Evolutionary conservation across 2,113 vertebrate genomes (phyloP).

Genomic region (Petrocephalus microphthalmus): DNA sequence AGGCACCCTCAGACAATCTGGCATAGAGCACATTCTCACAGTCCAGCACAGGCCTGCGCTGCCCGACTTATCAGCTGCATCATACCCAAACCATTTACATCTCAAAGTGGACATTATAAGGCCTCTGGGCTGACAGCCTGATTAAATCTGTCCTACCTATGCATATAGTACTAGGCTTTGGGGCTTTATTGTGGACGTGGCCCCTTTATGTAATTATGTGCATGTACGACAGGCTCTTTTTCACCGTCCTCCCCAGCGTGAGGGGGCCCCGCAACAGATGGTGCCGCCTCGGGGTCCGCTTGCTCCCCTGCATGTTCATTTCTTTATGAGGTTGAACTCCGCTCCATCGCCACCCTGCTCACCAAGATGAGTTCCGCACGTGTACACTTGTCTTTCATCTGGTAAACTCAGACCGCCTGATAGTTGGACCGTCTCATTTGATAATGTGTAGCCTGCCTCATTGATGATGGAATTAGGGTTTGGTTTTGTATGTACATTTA

Average conservation of each 20-base stretch:
- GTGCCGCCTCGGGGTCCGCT: not conserved
- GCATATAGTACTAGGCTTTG: not conserved
- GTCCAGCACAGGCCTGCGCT: not conserved
- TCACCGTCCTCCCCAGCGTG: not conserved
- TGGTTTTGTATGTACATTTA: too few relatives aligned
- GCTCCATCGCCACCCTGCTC: not conserved
- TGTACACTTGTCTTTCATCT: not conserved
- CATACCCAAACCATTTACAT: not conserved
- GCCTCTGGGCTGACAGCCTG: not conserved
- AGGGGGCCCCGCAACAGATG: not conserved
- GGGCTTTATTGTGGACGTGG: not conserved
- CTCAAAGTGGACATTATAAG: not conserved
- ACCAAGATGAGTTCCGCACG: not conserved
- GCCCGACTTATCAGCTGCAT: not conserved
- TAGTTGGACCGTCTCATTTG: not conserved
- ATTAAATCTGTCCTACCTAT: not conserved
- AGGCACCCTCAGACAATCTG: not conserved
- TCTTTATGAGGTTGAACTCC: conserved; percentile 2
- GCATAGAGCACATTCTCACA: not conserved
- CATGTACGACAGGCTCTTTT: not conserved
- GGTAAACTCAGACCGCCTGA: not conserved
- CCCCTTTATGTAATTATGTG: not conserved
- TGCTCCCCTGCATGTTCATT: not conserved
- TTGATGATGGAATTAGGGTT: not conserved
- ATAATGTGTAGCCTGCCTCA: not conserved